Conservation (phyloP, 30 jellyfish, hydroid and myxozoan genomes). For the Clytia hemisphaerica region DNA sequence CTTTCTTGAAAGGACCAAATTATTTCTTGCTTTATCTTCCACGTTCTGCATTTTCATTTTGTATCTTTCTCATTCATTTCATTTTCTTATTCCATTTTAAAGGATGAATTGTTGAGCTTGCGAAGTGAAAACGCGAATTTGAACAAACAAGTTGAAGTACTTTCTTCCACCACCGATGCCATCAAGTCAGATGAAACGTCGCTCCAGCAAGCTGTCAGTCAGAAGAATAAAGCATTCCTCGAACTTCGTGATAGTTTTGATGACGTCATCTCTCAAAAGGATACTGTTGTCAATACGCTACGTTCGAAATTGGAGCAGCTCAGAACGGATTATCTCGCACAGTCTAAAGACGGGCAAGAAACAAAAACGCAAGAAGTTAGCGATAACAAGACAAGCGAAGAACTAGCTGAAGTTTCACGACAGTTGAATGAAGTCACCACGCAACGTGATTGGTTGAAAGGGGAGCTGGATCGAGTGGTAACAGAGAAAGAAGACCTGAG, state of each 20-base stretch:
- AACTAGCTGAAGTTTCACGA: conserved; percentile 1
- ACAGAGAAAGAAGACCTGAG: conserved; percentile 62
- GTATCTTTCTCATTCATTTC: neutral
- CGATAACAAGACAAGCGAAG: neutral
- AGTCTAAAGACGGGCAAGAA: conserved; percentile 14
- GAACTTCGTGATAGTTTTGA: conserved; percentile 73
- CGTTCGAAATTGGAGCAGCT: conserved; percentile 30
- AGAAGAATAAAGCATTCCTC: conserved; percentile 55
- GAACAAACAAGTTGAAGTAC: conserved; percentile 20
- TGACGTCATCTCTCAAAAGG: conserved; percentile 67
- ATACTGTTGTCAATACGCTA: conserved; percentile 34
- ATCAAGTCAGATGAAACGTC: conserved; percentile 30
- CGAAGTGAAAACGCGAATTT: conserved; percentile 31
- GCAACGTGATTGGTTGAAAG: conserved; percentile 54
- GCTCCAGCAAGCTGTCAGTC: conserved; percentile 42
- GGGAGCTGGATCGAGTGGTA: conserved; percentile 53
- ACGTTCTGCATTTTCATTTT: neutral
- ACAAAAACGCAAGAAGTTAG: neutral
- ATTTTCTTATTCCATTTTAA: neutral
- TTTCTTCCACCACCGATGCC: conserved; percentile 28
- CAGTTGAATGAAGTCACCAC: conserved; percentile 22
- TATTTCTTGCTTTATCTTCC: neutral
- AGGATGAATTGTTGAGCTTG: conserved; percentile 45
- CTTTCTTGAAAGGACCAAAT: too few relatives aligned
- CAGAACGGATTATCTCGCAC: conserved; percentile 7